These are phyloP conservation scores for Chaunax sp. DNA, from an alignment of 2,797 vertebrate species.

Conservation along the genomic window DNA sequence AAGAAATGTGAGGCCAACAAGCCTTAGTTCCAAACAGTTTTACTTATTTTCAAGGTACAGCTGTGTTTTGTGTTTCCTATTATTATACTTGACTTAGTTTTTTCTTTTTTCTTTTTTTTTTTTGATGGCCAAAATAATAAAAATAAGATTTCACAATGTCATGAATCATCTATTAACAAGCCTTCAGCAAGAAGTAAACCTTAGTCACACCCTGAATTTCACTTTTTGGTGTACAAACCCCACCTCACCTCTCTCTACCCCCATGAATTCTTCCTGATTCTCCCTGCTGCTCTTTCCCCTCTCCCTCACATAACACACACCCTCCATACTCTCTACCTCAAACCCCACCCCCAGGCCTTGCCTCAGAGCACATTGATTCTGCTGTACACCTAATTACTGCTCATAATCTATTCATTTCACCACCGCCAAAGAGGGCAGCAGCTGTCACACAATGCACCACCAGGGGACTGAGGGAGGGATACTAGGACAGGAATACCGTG, in stretches of 20 bases:
- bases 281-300: conserved; percentile 55
- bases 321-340: conserved; percentile 85
- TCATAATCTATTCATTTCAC: conserved; percentile 99
- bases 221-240: conserved; percentile 25
- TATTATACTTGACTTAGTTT: no score
- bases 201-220: conserved; percentile 10
- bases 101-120: no score
- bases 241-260: conserved; percentile 22
- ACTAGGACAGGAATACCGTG: conserved; percentile 41
- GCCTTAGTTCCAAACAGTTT: no score
- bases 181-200: conserved; percentile 26
- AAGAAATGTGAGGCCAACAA: no score
- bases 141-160: not conserved
- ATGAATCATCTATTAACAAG: not conserved
- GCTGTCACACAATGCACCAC: conserved; percentile 96
- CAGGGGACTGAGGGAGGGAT: conserved; percentile 62
- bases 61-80: no score
- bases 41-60: no score
- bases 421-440: conserved; percentile 94
- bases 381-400: conserved; percentile 99
- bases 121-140: not conserved
- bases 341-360: conserved; percentile 92
- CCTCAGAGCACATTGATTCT: conserved; percentile 99
- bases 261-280: conserved; percentile 55
- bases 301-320: conserved; percentile 79